These are phyloP conservation scores for Drosophila fungiperda DNA, from an alignment of 2,888 invertebrate genomes.

Conservation along the genomic window DNA sequence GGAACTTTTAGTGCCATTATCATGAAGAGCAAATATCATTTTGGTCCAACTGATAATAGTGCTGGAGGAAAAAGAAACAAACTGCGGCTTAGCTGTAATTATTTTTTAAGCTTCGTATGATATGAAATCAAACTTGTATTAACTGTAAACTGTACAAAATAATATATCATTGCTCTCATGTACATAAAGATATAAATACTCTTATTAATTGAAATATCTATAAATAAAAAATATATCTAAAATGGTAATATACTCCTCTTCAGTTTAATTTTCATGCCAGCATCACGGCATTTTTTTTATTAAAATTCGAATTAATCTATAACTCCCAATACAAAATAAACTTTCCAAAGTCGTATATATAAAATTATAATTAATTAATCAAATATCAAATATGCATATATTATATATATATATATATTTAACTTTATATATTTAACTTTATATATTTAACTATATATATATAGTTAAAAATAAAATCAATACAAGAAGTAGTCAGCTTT, in stretches of 20 bases:
- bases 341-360: background rate
- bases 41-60: slow-evolving; percentile 8
- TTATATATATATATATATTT: background rate
- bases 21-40: slow-evolving; percentile 1
- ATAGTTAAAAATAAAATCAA: background rate
- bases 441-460: too few relatives aligned
- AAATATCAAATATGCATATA: too few relatives aligned
- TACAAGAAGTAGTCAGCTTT: background rate
- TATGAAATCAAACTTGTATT: background rate
- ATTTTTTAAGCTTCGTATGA: slow-evolving; percentile 1
- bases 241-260: background rate
- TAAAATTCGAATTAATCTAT: background rate
- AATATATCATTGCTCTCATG: background rate
- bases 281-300: background rate
- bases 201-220: background rate
- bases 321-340: background rate
- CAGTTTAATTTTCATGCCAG: background rate
- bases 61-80: slow-evolving; percentile 3
- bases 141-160: background rate
- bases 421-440: too few relatives aligned
- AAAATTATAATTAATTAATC: too few relatives aligned
- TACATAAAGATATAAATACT: slow-evolving; percentile 4
- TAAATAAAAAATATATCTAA: background rate
- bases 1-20: slow-evolving; percentile 2
- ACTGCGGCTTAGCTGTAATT: background rate